phyloP scores from a whole-genome alignment of 2,113 vertebrate species.

The Mungos mungo region DNA sequence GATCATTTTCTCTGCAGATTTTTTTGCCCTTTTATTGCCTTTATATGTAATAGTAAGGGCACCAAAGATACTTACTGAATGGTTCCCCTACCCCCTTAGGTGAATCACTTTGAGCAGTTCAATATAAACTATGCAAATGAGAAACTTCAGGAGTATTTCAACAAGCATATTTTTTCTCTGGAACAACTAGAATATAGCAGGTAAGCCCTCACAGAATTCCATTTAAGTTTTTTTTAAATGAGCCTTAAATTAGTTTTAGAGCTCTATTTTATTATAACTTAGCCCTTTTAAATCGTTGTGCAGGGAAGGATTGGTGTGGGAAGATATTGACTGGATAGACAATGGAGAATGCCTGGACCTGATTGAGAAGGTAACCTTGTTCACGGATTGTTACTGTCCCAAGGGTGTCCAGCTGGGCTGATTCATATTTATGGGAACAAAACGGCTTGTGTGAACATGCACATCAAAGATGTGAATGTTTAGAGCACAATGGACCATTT shows the following conservation, averaged over 20 bases:
- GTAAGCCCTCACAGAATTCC: slow-evolving; percentile 78
- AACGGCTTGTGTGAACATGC: slow-evolving; percentile 57
- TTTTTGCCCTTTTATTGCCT: background rate
- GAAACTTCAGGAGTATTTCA: slow-evolving; percentile 99
- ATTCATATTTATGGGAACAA: slow-evolving; percentile 57
- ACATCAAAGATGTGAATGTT: slow-evolving; percentile 68
- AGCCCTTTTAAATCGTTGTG: background rate
- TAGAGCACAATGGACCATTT: slow-evolving; percentile 60
- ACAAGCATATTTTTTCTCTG: slow-evolving; percentile 99
- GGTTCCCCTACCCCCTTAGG: slow-evolving; percentile 80
- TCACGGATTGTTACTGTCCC: background rate
- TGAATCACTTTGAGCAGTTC: slow-evolving; percentile 99
- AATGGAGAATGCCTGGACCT: slow-evolving; percentile 98
- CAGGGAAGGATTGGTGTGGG: slow-evolving; percentile 96
- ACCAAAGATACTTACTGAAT: background rate
- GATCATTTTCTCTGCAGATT: background rate
- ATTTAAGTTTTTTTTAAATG: background rate
- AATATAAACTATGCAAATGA: slow-evolving; percentile 99
- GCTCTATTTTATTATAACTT: background rate
- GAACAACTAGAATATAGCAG: slow-evolving; percentile 98
- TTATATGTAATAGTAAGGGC: background rate
- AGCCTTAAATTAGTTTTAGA: background rate
- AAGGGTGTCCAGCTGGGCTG: slow-evolving; percentile 63
- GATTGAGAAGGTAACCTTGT: slow-evolving; percentile 94
- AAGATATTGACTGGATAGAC: slow-evolving; percentile 97